phyloP scores from a whole-genome alignment of 2,888 invertebrate species.

The Acrobasis consociella region DNA sequence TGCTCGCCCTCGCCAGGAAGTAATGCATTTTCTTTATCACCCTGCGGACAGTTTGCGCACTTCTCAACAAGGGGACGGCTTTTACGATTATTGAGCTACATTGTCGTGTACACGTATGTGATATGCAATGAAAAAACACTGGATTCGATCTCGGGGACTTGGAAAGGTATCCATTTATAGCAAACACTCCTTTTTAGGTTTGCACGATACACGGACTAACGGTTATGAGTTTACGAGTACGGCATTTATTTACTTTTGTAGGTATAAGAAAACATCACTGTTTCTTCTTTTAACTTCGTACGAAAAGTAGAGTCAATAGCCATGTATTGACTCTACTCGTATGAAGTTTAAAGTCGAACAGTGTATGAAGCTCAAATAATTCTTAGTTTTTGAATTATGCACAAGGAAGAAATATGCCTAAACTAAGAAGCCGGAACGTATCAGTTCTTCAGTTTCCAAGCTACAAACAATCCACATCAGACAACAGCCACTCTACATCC shows the following conservation, averaged over 20 bases:
- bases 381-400: too few relatives aligned
- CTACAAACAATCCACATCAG: not conserved
- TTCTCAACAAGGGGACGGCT: slow-evolving; percentile 69
- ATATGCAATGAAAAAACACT: slow-evolving; percentile 61
- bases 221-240: too few relatives aligned
- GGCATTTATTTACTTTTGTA: too few relatives aligned
- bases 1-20: slow-evolving; percentile 63
- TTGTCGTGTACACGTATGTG: slow-evolving; percentile 52
- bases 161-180: slow-evolving; percentile 42
- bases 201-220: too few relatives aligned
- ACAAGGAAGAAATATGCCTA: not conserved
- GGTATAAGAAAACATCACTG: too few relatives aligned
- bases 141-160: slow-evolving; percentile 52
- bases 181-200: slow-evolving; percentile 18
- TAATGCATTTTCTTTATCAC: slow-evolving; percentile 81
- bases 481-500: not conserved
- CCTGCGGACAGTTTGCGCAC: slow-evolving; percentile 73
- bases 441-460: not conserved
- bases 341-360: too few relatives aligned
- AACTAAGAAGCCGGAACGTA: not conserved
- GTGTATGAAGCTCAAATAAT: too few relatives aligned
- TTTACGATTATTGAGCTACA: slow-evolving; percentile 79
- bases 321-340: too few relatives aligned
- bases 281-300: too few relatives aligned
- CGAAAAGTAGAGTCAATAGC: too few relatives aligned